Evolutionary conservation across 2,888 invertebrate species (phyloP), one percentile per base, ranked within the genome.

Genomic region (Dryobota labecula): DNA sequence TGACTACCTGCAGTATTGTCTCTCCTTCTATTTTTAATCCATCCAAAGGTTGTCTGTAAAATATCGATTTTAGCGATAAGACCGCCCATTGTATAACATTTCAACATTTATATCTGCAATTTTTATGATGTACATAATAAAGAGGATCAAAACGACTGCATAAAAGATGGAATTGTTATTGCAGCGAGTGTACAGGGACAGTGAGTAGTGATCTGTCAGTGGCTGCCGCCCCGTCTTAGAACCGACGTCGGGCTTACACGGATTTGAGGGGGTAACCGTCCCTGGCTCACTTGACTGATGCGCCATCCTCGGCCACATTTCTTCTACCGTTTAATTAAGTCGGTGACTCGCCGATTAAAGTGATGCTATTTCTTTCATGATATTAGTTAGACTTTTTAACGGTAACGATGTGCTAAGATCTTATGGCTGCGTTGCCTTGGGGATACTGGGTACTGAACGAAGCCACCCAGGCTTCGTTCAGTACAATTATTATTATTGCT

Each of bases 181-280:
- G 80, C 80, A 84, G 72, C 57, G 60, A 68, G 72, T 66, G 71
- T 78, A 81, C 79, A 76, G 67, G 75, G 89, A 91, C 89, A 89
- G 86, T 90, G 92, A 91, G 90, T 90, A 90, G 92, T 91, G 90
- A 92, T 90, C 91, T 89, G 92, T 92, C 92, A 91, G 87, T 78
- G 86, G 82, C 77, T 67, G 75, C 63, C 74, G 78, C 79, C 84
- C 76, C 79, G 86, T 84, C 86, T 86, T 82, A 80, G 76, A 72
- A 74, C 58, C 71, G 73, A 81, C 68, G 78, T 79, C 83, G 80
- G 83, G 89, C 90, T 92, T 92, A 92, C 93, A 89, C 87, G 91
- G 93, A 93, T 93, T 92, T 90, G 84, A 88, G 86, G 87, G 87
- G 83, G 64, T 85, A 85, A 81, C 83, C 87, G 80, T 88, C 88